These are phyloP conservation scores for Lutraria rhynchaena DNA, from an alignment of 1,140 invertebrate genomes.

Conservation along the genomic window DNA sequence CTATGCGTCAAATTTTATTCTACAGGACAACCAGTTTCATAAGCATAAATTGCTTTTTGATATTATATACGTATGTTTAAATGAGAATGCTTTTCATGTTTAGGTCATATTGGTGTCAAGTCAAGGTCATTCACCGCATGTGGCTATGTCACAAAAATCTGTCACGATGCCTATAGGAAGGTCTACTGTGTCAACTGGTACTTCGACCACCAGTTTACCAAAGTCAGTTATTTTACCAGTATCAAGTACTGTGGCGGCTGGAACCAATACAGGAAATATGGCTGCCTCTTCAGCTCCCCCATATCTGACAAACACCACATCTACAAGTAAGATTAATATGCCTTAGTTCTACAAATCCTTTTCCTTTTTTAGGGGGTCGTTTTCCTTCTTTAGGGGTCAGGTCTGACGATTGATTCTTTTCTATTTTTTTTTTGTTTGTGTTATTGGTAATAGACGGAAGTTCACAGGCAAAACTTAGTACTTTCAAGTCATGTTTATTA, in stretches of 20 bases:
- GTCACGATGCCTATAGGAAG: slow-evolving; percentile 75
- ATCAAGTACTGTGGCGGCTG: slow-evolving; percentile 54
- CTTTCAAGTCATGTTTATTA: too few species aligned
- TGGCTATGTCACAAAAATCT: slow-evolving; percentile 73
- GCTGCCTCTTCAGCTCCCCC: slow-evolving; percentile 69
- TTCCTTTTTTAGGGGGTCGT: too few species aligned
- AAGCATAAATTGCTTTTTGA: too few species aligned
- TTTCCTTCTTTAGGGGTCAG: too few species aligned
- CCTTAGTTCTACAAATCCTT: too few species aligned
- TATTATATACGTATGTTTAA: too few species aligned
- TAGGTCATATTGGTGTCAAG: slow-evolving; percentile 80
- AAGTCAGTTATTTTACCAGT: slow-evolving; percentile 70
- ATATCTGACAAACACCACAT: slow-evolving; percentile 39
- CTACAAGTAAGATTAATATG: not conserved
- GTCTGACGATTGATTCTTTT: too few species aligned
- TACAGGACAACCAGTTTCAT: too few species aligned
- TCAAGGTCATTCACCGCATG: slow-evolving; percentile 69
- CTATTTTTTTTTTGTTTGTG: too few species aligned
- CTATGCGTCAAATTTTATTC: too few species aligned
- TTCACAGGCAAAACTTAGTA: too few species aligned
- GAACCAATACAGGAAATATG: slow-evolving; percentile 67
- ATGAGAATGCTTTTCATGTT: not conserved
- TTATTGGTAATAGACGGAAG: too few species aligned
- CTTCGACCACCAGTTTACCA: slow-evolving; percentile 55
- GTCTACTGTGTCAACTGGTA: slow-evolving; percentile 64